These are phyloP conservation scores for Canis aureus DNA, from an alignment of 2,113 vertebrate species.

Conservation along the genomic window DNA sequence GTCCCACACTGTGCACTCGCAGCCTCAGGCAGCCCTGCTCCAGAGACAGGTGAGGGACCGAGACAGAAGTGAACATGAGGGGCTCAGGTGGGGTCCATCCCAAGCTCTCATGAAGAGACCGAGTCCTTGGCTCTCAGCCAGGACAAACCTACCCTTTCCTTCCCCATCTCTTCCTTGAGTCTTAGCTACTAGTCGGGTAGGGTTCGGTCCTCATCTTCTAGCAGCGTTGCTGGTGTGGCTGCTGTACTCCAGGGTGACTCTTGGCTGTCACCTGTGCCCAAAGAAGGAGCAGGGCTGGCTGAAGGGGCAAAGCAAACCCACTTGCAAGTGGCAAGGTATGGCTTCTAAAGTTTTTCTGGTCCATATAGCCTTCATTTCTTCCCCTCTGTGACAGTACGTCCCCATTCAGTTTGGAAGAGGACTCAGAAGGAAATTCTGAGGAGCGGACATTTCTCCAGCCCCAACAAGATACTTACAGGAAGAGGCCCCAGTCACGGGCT, in stretches of 20 bases:
- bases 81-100: not conserved
- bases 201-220: not conserved
- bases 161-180: not conserved
- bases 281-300: not conserved
- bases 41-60: not conserved
- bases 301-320: not conserved
- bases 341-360: not conserved
- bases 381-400: slow-evolving; percentile 75
- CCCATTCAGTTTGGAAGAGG: slow-evolving; percentile 85
- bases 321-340: not conserved
- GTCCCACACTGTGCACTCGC: not conserved
- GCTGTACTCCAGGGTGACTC: not conserved
- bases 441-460: not conserved
- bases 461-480: not conserved
- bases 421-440: slow-evolving; percentile 55
- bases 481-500: not conserved
- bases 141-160: not conserved
- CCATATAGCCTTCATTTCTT: not conserved
- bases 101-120: not conserved
- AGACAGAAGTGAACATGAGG: not conserved
- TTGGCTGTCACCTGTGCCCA: not conserved
- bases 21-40: not conserved
- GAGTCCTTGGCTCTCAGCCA: not conserved
- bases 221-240: not conserved
- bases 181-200: accelerated